Percentiles rank a stretch among this genome's conserved stretches.
Evolutionary conservation across 2,797 vertebrate species (phyloP).

Genomic region (Simalia tracyae): DNA sequence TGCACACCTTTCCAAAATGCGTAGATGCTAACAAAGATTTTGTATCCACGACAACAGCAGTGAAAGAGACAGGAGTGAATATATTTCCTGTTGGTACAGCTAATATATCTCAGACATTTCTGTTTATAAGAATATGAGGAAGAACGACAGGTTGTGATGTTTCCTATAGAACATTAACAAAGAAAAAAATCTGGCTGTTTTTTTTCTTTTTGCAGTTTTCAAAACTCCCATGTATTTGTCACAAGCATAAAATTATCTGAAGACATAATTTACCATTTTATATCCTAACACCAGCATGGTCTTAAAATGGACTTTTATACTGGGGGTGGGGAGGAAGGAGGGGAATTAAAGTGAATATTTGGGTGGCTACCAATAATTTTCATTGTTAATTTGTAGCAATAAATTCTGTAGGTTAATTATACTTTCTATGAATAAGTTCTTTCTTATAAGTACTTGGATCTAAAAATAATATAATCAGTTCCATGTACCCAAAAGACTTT

Average conservation of each 20-base stretch:
- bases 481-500: background rate
- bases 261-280: background rate
- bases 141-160: slow-evolving; percentile 4
- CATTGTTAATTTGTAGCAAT: too few species aligned
- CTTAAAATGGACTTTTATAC: slow-evolving; percentile 24
- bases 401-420: background rate
- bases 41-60: background rate
- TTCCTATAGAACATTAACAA: background rate
- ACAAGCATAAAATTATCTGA: background rate
- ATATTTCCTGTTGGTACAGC: fast-evolving
- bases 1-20: background rate
- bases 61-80: background rate
- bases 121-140: slow-evolving; percentile 1
- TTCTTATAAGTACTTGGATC: background rate
- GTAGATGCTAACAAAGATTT: background rate
- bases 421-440: background rate
- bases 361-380: too few species aligned
- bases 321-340: background rate
- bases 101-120: background rate
- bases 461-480: background rate
- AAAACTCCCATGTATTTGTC: background rate
- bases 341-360: background rate
- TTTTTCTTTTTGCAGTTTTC: background rate
- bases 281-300: background rate
- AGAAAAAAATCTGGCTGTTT: fast-evolving